A percentile compares a stretch with the other conserved stretches of the same genome.
These are phyloP conservation scores for Nothocercus nigrocapillus DNA, from an alignment of 2,113 vertebrate species.

Conservation along the genomic window DNA sequence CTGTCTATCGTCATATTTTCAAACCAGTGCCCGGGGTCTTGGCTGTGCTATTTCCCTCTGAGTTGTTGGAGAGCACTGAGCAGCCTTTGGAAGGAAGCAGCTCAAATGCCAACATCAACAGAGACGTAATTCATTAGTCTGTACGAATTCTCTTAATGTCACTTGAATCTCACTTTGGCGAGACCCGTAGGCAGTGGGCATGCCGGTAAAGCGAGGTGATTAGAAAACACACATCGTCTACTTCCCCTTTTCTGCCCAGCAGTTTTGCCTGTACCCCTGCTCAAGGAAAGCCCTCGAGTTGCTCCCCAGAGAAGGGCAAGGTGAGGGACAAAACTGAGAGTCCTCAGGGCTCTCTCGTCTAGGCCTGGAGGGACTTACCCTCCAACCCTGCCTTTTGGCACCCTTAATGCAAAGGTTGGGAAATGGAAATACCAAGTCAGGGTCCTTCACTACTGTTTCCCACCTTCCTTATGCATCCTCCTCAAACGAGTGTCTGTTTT, in stretches of 20 bases:
- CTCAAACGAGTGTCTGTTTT: background rate
- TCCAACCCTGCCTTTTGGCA: background rate
- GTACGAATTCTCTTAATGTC: background rate
- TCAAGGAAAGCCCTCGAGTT: background rate
- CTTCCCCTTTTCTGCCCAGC: background rate
- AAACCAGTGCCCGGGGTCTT: fast-evolving
- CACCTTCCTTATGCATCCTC: background rate
- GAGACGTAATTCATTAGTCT: background rate
- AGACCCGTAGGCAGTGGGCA: background rate
- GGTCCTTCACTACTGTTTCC: background rate
- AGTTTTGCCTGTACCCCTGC: background rate
- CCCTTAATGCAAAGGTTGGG: background rate
- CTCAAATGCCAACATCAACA: background rate
- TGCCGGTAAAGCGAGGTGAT: background rate
- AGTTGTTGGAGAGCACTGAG: fast-evolving
- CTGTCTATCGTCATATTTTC: background rate
- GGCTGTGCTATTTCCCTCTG: fast-evolving
- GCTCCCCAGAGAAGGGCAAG: fast-evolving
- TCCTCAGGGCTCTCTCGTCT: background rate
- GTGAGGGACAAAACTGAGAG: background rate
- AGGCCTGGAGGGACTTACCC: background rate
- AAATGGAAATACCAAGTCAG: background rate
- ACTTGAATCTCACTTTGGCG: background rate
- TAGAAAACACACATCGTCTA: background rate
- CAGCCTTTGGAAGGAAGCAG: background rate